phyloP scores from a whole-genome alignment of 2,888 invertebrate genomes.

The Leptothorax acervorum region DNA sequence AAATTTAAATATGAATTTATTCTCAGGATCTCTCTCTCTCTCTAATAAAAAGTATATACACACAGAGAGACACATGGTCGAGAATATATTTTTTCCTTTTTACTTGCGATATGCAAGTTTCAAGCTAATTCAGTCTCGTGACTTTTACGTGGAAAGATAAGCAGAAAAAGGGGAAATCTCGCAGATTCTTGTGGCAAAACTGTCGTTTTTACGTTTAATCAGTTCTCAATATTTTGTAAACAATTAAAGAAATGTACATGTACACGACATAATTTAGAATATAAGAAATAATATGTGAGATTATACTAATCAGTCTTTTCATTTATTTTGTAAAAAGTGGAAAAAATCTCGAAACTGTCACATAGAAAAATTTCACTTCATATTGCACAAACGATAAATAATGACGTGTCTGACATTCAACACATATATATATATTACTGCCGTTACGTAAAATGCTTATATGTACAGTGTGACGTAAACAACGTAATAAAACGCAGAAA shows the following conservation, averaged over 20 bases:
- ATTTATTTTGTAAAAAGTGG: neutral
- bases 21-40: neutral
- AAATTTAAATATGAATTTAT: conserved; percentile 14
- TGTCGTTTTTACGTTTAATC: neutral
- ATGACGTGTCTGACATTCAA: neutral
- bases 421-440: neutral
- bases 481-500: neutral
- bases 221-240: neutral
- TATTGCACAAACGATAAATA: conserved; percentile 13
- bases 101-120: neutral
- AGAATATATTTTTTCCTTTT: neutral
- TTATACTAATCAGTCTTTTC: neutral
- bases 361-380: conserved; percentile 5
- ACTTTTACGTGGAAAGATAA: neutral
- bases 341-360: neutral
- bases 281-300: neutral
- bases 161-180: neutral
- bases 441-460: neutral
- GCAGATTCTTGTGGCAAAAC: neutral
- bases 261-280: neutral
- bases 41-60: neutral
- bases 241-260: neutral
- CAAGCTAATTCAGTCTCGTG: neutral
- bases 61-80: neutral
- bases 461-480: neutral